Evolutionary conservation across 2,113 vertebrate genomes (phyloP).

Genomic region (Lepus americanus): DNA sequence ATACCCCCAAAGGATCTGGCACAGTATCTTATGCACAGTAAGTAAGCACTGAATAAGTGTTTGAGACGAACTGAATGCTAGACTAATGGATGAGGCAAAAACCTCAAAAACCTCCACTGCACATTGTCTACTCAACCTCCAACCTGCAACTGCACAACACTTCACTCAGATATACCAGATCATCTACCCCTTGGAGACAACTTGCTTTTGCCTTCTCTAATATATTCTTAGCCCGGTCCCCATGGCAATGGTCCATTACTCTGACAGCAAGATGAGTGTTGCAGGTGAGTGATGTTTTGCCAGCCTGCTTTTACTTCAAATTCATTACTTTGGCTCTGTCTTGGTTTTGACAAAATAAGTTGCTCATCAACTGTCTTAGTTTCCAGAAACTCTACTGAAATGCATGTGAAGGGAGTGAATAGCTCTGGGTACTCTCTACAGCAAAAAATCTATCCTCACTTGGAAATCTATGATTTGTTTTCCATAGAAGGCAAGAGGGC

Average conservation of each 20-base stretch:
- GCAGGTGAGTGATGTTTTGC: background rate
- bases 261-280: conserved; percentile 38
- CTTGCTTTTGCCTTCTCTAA: conserved; percentile 15
- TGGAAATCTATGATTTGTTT: background rate
- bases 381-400: conserved; percentile 1
- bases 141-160: background rate
- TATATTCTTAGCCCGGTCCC: conserved; percentile 67
- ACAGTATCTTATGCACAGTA: background rate
- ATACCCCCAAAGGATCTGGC: background rate
- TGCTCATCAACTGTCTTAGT: background rate
- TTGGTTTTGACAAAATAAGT: conserved; percentile 32
- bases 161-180: conserved; percentile 11
- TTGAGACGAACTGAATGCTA: background rate
- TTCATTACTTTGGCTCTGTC: conserved; percentile 34
- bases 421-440: background rate
- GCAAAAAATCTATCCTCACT: background rate
- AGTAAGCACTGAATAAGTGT: background rate
- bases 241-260: conserved; percentile 56
- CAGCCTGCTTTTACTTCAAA: conserved; percentile 36
- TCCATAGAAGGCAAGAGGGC: background rate
- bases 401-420: background rate
- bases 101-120: conserved; percentile 4
- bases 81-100: conserved; percentile 23
- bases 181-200: background rate
- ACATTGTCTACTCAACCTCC: background rate